Base-by-base conservation (phyloP, 2,797 vertebrate genomes). In the Meda fulgida region DNA sequence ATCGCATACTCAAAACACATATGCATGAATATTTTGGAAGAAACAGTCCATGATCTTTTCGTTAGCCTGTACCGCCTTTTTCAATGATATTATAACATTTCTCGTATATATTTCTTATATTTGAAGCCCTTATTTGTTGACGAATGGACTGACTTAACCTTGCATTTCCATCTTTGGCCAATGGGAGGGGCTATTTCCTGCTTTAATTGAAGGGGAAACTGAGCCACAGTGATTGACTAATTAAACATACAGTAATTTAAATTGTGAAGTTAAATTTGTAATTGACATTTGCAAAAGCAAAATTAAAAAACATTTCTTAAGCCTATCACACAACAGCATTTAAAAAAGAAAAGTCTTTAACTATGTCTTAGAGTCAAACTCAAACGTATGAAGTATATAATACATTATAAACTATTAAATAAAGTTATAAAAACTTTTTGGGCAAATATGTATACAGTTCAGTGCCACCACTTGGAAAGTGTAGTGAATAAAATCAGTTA, bases 81-180 rank as follows among this genome's bases (percentile, higher is more conserved):
- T 34, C 6, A 13, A 1, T 63, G 58, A n/a, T n/a, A 60, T 43
- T 4, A 26, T n/a, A 7, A 19, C 7, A 6, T 43, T 72, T 82
- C 26, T 60, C 23, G 10, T 19, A 26, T 73, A 53, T 91, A 89
- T 91, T 91, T 80, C 5, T 60, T 82, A 87, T 91, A 86, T 85
- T 76, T 87, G 73, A 58, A 87, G 87, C 87, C 60, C 81, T 70
- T 85, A 90, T 86, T 81, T 92, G 88, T 90, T 94, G 93, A 93
- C 93, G 91, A 90, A 92, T 95, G 94, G 92, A 95, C 94, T 95
- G 91, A 93, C 90, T 95, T 95, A 95, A 95, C 94, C 94, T 96
- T 95, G 94, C 92, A 92, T 88, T 95, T 81, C 92, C 92, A 87
- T 67, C 87, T 76, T 73, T 90, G 93, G 88, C 94, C 95, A 93